Conservation (phyloP, 2,797 vertebrate genomes). For the Hemitrygon akajei region DNA sequence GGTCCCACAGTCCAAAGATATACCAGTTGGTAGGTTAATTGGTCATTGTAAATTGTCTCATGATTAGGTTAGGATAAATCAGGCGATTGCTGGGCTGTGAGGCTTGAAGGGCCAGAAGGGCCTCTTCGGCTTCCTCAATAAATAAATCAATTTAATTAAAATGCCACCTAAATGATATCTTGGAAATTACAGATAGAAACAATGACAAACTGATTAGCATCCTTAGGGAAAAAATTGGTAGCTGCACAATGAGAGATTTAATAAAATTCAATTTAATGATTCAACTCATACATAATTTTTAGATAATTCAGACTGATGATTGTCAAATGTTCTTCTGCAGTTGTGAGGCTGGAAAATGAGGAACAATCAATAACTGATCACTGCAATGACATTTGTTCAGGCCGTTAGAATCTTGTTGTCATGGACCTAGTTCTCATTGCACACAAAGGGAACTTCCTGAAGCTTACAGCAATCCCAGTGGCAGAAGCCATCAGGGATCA, state of each 20-base stretch:
- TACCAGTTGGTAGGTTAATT: no score
- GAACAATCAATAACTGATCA: background rate
- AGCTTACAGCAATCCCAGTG: conserved; percentile 66
- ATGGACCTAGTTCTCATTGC: background rate
- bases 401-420: background rate
- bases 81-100: no score
- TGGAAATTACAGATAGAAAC: background rate
- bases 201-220: no score
- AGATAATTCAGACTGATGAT: background rate
- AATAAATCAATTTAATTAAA: background rate
- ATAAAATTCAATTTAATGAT: background rate
- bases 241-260: background rate
- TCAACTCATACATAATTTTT: background rate
- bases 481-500: conserved; percentile 66
- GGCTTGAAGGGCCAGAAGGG: no score
- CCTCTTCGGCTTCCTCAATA: no score
- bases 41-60: no score
- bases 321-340: background rate
- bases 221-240: background rate
- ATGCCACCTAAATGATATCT: no score
- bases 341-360: background rate
- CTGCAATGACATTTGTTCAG: background rate
- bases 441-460: background rate
- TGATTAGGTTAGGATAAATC: no score
- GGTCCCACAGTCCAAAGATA: no score